A percentile compares a stretch with the other conserved stretches of the same genome.
These are phyloP conservation scores for Neofelis nebulosa DNA, from an alignment of 2,113 vertebrate genomes.

Conservation along the genomic window DNA sequence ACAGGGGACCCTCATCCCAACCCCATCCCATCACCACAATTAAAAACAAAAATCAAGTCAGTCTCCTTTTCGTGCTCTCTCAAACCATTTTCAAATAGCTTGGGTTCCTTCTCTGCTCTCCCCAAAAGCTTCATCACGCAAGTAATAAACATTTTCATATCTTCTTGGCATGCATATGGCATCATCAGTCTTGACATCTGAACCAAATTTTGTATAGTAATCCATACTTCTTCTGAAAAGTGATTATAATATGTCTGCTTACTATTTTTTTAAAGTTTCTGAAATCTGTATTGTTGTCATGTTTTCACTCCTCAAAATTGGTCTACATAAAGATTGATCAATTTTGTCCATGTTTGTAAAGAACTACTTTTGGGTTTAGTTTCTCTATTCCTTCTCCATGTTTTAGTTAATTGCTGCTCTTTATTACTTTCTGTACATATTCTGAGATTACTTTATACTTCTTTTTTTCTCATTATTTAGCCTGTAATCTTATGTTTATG, in stretches of 20 bases:
- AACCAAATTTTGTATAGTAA: background rate
- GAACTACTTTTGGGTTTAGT: background rate
- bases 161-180: background rate
- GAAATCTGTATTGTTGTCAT: background rate
- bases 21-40: background rate
- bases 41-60: background rate
- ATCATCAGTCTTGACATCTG: background rate
- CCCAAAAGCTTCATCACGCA: background rate
- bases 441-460: background rate
- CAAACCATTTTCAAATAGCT: background rate
- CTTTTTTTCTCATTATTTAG: background rate
- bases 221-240: background rate
- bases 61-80: background rate
- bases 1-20: background rate
- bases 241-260: background rate
- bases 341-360: background rate
- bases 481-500: background rate
- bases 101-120: background rate
- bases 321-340: background rate
- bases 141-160: background rate
- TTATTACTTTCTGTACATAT: background rate
- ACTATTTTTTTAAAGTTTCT: background rate
- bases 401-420: background rate
- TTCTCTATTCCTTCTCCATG: background rate
- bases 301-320: background rate